Base-by-base conservation (phyloP, 2,797 vertebrate genomes). In the Silurus lanzhouensis region DNA sequence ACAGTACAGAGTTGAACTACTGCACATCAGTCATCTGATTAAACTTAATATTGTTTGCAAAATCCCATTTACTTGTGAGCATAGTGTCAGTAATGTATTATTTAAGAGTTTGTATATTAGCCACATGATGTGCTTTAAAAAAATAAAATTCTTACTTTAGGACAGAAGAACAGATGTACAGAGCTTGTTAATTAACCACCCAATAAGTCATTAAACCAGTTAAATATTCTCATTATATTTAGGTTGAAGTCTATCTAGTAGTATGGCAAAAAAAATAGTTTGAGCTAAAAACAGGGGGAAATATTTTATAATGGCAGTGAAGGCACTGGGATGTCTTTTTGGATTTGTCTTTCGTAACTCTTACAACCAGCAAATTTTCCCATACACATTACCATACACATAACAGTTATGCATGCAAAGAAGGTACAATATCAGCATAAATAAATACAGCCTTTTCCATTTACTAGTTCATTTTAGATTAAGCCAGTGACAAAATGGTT, bases 401-500 rank as follows among this genome's bases (percentile, higher is more conserved):
- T 60, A 81, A 66, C 78, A 52, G n/a, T 67, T 46, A 57, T 8
- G 0, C 27, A 66, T 66, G 31, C 19, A 52, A 76, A 82, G 57
- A n/a, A 82, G 31, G 58, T 25, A 60, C 71, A 46, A 46, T 83
- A 70, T 89, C 83, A 85, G 77, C 64, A 83, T 74, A 87, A 77
- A 84, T 74, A 52, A 77, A 72, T 72, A 84, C 20, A 68, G 38
- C 67, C 74, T 67, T 82, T 83, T 84, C 78, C 38, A 84, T 88
- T 87, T 86, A 60, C 68, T 66, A 82, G 76, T 80, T 61, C 67
- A 66, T 87, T 81, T 87, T 84, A 87, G 81, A 78, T 88, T 76
- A 87, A 87, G 31, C 75, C 79, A 84, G 82, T 72, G 76, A 81
- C 70, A 46, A 77, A 76, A 86, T 84, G 87, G 79, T 86, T 88